Base-by-base conservation (phyloP, 2,113 vertebrate species). In the Myocastor coypus region DNA sequence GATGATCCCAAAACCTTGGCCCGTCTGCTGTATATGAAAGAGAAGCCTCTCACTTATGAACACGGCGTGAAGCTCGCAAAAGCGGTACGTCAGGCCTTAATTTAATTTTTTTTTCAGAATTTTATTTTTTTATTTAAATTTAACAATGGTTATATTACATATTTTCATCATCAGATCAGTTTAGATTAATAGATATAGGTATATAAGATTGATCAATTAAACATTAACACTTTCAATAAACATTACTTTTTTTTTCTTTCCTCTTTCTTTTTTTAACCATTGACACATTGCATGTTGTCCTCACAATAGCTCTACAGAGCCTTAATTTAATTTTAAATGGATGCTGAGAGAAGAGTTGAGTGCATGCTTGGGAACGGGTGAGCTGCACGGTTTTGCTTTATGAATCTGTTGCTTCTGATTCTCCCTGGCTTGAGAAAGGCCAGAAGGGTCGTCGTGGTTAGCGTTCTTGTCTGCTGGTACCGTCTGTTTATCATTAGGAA, bases 1-100 rank as follows among this genome's bases (percentile, higher is more conserved):
- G 99, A 99, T 92, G 99, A 99, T 94, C 99, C 99, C 87, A 99
- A 99, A 98, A 99, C 99, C 37, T 98, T 99, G 98, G 98, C 98
- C 1, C 98, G 99, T n/a, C 97, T 99, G 91, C 98, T 99, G 63
- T 99, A 99, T 63, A 99, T 99, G 99, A 99, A 99, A 97, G 99
- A 99, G 97, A 99, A 99, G 87, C 99, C 99, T 64, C 98, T 99
- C 95, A 99, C 99, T 52, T 99, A 99, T 0, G 99, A 99, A 97
- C 99, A 99, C 0, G 99, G 99, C 9, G 98, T 99, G 96, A 99
- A 99, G 96, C 98, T 99, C 34, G 99, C 99, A 1, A 99, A 99
- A 98, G 98, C 99, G 99, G 99, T 99, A 98, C 68, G 81, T 85
- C 75, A 0, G n/a, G 32, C 77, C 91, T 83, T 34, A 87, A 66